Base-by-base conservation (phyloP, 2,113 vertebrate genomes). In the Origma solitaria region DNA sequence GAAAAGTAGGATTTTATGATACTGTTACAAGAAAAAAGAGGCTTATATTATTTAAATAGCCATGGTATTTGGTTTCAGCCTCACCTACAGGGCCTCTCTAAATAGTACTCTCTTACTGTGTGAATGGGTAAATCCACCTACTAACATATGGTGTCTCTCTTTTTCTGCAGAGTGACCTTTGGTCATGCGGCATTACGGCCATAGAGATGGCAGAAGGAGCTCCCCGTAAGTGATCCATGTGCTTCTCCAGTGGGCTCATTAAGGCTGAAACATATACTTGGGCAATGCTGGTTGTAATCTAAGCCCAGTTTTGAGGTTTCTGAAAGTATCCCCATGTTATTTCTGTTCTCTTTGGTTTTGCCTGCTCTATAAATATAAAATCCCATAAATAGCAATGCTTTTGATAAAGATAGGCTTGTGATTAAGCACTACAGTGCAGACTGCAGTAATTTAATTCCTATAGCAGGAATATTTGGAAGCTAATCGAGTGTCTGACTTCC, bases 181-280 rank as follows among this genome's bases (percentile, higher is more conserved):
- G 99, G 99, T 99, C 99, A 10, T 99, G 99, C 56, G 99, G 99
- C 84, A 99, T 99, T 96, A 99, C 99, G 3, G 99, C 99, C 86
- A 99, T 99, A 73, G 99, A 99, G 94, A 99, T 99, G 99, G 99
- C 99, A 80, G 99, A 99, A 97, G 99, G 99, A 77, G 99, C 99
- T 85, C 99, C 99, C 13, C 99, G 99, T 99, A 98, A 99, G 99
- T 99, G 88, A 69, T 61, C 60, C 24, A 4, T 92, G 37, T 66
- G 47, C 54, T 95, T 73, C 96, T 90, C 84, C 83, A 72, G 37
- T 40, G 58, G 77, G 73, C 72, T 91, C 24, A 9, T 89, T 82
- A 68, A 49, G 47, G 53, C 84, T 89, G 82, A 93, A 96, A 90
- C 9, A 0, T 88, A 35, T 24, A 82, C 96, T 94, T 93, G 88